Evolutionary conservation across 2,888 invertebrate genomes (phyloP).

Genomic region (Drosophila colorata): DNA sequence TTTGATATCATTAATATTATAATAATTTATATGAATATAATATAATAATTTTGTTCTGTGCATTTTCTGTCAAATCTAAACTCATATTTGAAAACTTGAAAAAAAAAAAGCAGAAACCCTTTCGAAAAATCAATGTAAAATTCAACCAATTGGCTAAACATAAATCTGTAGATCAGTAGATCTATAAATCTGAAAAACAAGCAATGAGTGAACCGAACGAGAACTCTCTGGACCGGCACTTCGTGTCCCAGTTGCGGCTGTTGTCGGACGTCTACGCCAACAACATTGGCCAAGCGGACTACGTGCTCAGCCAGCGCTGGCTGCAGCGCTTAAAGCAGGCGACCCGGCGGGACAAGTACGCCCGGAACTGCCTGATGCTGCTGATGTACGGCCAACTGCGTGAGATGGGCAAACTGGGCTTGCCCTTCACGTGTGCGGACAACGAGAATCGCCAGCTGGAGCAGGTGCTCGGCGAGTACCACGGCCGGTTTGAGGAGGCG

Average conservation of each 20-base stretch:
- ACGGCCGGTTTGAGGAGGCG: constrained; percentile 5
- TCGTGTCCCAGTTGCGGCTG: constrained; percentile 39
- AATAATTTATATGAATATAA: no score
- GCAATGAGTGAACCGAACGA: constrained; percentile 50
- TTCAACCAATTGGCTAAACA: neutral
- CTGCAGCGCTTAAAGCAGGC: constrained; percentile 39
- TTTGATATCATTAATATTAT: no score
- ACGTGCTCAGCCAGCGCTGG: constrained; percentile 41
- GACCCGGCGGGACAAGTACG: constrained; percentile 41
- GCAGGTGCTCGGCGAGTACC: constrained; percentile 45
- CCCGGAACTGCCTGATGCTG: constrained; percentile 65
- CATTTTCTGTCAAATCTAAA: constrained; percentile 1
- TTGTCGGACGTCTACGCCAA: constrained; percentile 26
- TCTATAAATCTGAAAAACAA: neutral
- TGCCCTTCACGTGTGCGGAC: constrained; percentile 42
- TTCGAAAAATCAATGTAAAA: neutral
- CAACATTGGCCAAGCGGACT: constrained; percentile 9
- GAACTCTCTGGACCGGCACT: constrained; percentile 55
- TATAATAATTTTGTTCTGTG: neutral
- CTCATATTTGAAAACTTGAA: neutral
- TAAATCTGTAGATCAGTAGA: neutral
- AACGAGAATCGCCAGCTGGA: constrained; percentile 35
- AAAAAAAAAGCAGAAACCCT: neutral
- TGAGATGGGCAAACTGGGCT: constrained; percentile 38
- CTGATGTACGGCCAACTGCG: constrained; percentile 57